phyloP scores from a whole-genome alignment of 37 sponge, comb jelly and placozoan genomes.

The Eunapius fragilis region DNA sequence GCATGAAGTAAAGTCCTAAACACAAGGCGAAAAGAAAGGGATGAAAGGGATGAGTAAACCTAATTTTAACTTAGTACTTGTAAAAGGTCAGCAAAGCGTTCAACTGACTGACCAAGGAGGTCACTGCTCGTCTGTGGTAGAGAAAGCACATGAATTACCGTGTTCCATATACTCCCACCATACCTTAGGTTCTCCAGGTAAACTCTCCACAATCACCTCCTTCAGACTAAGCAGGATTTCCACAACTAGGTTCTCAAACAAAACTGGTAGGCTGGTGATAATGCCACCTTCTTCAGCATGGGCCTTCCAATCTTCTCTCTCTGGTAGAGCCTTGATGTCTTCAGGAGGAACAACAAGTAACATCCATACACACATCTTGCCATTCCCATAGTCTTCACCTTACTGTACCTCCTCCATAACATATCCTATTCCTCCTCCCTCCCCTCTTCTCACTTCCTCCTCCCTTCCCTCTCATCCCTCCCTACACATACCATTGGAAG shows the following conservation, averaged over 20 bases:
- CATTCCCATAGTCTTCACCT: no score
- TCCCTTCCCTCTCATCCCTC: no score
- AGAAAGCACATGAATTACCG: background rate
- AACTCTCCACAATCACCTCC: constrained; percentile 75
- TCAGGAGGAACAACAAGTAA: background rate
- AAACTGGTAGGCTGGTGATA: constrained; percentile 85
- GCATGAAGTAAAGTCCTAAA: constrained; percentile 47
- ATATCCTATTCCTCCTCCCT: background rate
- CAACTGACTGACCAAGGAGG: constrained; percentile 21
- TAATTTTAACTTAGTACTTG: no score
- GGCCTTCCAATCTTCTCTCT: constrained; percentile 86
- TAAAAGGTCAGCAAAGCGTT: constrained; percentile 39
- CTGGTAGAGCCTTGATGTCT: constrained; percentile 78
- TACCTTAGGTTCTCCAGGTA: constrained; percentile 50
- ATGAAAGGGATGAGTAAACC: background rate
- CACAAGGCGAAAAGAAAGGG: background rate
- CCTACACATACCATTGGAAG: constrained; percentile 56
- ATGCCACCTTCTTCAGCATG: constrained; percentile 84
- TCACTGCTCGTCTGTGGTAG: background rate
- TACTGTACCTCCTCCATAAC: background rate
- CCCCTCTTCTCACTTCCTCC: background rate
- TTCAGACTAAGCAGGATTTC: constrained; percentile 83
- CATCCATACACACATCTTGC: background rate
- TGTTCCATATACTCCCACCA: background rate
- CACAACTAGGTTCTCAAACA: constrained; percentile 88